Evolutionary conservation across 2,113 vertebrate species (phyloP).

Genomic region (human): GRCh38 chr18:5922001-5922500

Average conservation of each 20-base stretch:
- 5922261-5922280: neutral
- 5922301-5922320: constrained; percentile 16
- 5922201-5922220: constrained; percentile 40
- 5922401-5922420: neutral
- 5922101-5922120: neutral
- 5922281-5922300: constrained; percentile 13
- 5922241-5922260: neutral
- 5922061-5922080: neutral
- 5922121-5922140: constrained; percentile 31
- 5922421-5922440: neutral
- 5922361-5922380: constrained; percentile 29
- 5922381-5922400: constrained; percentile 43
- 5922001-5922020: neutral
- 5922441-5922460: neutral
- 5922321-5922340: constrained; percentile 10
- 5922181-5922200: constrained; percentile 35
- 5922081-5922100: neutral
- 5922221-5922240: constrained; percentile 42
- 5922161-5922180: neutral
- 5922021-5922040: constrained; percentile 34
- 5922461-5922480: neutral
- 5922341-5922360: neutral
- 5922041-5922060: neutral
- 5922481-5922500: neutral
- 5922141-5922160: constrained; percentile 17